Evolutionary conservation across 2,113 vertebrate species (phyloP), one percentile per base, ranked within the genome.

Genomic region (Neogale vison): DNA sequence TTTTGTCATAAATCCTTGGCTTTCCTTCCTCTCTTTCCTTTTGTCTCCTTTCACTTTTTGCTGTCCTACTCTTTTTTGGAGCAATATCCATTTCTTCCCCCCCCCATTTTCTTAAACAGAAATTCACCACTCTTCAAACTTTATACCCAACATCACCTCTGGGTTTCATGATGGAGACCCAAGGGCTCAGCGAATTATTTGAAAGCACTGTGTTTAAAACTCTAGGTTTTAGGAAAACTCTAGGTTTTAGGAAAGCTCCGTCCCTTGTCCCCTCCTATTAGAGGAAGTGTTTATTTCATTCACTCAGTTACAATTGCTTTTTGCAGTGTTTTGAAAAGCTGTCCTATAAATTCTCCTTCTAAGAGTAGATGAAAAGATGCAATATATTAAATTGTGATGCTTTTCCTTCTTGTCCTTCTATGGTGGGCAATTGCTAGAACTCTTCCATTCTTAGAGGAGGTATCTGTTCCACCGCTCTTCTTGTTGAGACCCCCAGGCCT

Each of bases 171-270:
- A 17, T 61, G 76, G 93, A 72, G 52, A 88, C 11, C 39, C 76
- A 63, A 72, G 52, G 42, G 18, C 29, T 72, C 77, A 74, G 34
- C 31, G 50, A 87, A 59, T 72, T 50, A 61, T 74, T 89, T 50
- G 34, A 94, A 94, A 72, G 63, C 20, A 47, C 24, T 80, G 36
- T 71, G 42, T 77, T 93, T 94, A 90, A 95, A 83, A 83, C 31
- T 61, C 36, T 29, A 50, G 55, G 23, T 59, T 89, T 82, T 74
- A 89, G 42, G 34, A 61, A 89, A 82, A 24, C 5, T 45, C 31
- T n/a, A n/a, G n/a, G 23, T 59, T 89, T 82, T 74, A 89, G 42
- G 34, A 61, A 89, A 82, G 34, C 5, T 45, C 31, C 31, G 52
- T 65, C 3, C 20, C 20, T 42, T 74, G 72, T 65, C 3, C 20